Evolutionary conservation across 2,888 invertebrate genomes (phyloP), one percentile per base, ranked within the genome.

Genomic region (Chymomyza caudatula): DNA sequence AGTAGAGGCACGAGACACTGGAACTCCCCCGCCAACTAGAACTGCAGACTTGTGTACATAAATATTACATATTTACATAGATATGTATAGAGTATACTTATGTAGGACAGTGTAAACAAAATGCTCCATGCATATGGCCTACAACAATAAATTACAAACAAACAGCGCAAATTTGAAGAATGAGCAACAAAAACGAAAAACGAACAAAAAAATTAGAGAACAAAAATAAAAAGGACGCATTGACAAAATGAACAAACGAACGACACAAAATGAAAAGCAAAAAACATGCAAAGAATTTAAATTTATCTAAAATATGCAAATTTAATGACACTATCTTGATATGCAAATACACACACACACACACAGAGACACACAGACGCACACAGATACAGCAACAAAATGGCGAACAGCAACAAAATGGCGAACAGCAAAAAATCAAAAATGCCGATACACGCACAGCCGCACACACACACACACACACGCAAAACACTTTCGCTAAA

Each of bases 301-400:
- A 79, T 77, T 82, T 74, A 82, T 79, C 77, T 77, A 77, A 79
- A 79, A 79, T 79, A 82, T 82, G 82, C 72, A 79, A 79, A 79
- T 79, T 82, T 82, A 79, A 79, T 79, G 78, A 79, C 77, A 79
- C 78, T 82, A 79, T 79, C 80, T 80, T 69, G 71, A 80, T 80
- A 80, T 80, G 77, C 80, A 82, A 79, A 82, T 77, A 65, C 63
- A 63, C 62, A 64, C 67, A 29, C 15, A 29, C 29, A 42, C 52
- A 53, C 43, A 37, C 44, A 47, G 15, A 47, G 4, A 11, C 49
- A 15, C 49, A 49, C 49, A 13, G 6, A 54, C 52, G 42, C 60
- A 3, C n/a, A n/a, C n/a, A n/a, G n/a, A n/a, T n/a, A n/a, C 37
- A 60, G 63, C 44, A 69, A 43, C 69, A 56, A 65, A 67, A 71